phyloP scores from a whole-genome alignment of 2,888 invertebrate genomes.

The Nomada lathburiana region DNA sequence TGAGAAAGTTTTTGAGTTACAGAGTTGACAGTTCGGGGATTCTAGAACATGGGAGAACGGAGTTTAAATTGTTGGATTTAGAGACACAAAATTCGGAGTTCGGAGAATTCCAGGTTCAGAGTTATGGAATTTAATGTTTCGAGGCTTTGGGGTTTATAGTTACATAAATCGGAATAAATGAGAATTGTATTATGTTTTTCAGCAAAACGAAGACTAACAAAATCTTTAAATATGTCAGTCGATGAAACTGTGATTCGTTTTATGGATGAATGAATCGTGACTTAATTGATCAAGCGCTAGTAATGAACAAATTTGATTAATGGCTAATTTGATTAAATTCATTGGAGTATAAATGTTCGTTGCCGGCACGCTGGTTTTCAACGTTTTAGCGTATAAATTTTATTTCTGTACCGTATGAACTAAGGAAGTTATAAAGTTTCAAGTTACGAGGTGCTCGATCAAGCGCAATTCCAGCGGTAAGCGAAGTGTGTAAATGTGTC shows the following conservation, averaged over 20 bases:
- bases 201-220: too few species aligned
- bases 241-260: not conserved
- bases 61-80: not conserved
- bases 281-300: not conserved
- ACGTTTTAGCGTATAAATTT: conserved; percentile 11
- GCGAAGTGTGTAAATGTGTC: conserved; percentile 42
- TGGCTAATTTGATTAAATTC: not conserved
- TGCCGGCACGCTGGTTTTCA: not conserved
- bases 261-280: not conserved
- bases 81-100: conserved; percentile 3
- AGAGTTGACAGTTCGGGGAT: conserved; percentile 3
- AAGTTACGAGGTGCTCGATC: conserved; percentile 45
- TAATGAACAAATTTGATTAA: not conserved
- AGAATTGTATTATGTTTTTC: too few species aligned
- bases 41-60: not conserved
- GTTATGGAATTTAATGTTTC: not conserved
- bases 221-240: too few species aligned
- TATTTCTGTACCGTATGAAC: conserved; percentile 9
- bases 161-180: not conserved
- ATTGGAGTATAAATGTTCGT: not conserved
- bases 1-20: conserved; percentile 4
- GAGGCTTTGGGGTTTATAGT: not conserved
- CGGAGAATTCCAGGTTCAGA: not conserved
- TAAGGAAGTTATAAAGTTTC: conserved; percentile 43
- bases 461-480: conserved; percentile 33